Evolutionary conservation across 1,140 invertebrate species (phyloP).

Genomic region (Cyclargus thomasi): DNA sequence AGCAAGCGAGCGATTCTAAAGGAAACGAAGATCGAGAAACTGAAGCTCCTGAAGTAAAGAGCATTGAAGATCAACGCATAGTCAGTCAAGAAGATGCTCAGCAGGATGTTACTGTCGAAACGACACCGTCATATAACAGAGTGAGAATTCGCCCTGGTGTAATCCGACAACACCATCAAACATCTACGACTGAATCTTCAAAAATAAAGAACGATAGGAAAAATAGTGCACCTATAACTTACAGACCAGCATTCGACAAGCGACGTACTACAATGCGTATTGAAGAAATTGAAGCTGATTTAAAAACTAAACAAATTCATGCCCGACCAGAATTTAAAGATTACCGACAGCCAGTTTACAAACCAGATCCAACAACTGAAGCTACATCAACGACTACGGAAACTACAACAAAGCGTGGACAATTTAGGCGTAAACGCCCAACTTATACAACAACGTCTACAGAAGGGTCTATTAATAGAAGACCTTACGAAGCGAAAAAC

Average conservation of each 20-base stretch:
- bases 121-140: slow-evolving; percentile 64
- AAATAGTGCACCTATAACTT: slow-evolving; percentile 56
- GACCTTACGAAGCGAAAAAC: slow-evolving; percentile 57
- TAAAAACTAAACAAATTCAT: slow-evolving; percentile 68
- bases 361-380: slow-evolving; percentile 56
- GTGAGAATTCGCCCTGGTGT: slow-evolving; percentile 62
- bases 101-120: slow-evolving; percentile 56
- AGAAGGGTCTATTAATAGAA: slow-evolving; percentile 48
- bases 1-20: slow-evolving; percentile 24
- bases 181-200: slow-evolving; percentile 48
- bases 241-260: slow-evolving; percentile 65
- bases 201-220: slow-evolving; percentile 47
- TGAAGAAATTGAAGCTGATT: slow-evolving; percentile 71
- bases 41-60: slow-evolving; percentile 27
- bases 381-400: slow-evolving; percentile 37
- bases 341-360: slow-evolving; percentile 61
- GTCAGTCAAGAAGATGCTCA: slow-evolving; percentile 38
- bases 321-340: slow-evolving; percentile 53
- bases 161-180: slow-evolving; percentile 57
- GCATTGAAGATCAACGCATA: slow-evolving; percentile 30
- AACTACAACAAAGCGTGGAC: slow-evolving; percentile 45
- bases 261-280: slow-evolving; percentile 71
- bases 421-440: slow-evolving; percentile 54
- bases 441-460: slow-evolving; percentile 50
- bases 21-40: slow-evolving; percentile 38